Evolutionary conservation across 2,113 vertebrate genomes (phyloP), one percentile per base, ranked within the genome.

Genomic region (Polyodon spathula): DNA sequence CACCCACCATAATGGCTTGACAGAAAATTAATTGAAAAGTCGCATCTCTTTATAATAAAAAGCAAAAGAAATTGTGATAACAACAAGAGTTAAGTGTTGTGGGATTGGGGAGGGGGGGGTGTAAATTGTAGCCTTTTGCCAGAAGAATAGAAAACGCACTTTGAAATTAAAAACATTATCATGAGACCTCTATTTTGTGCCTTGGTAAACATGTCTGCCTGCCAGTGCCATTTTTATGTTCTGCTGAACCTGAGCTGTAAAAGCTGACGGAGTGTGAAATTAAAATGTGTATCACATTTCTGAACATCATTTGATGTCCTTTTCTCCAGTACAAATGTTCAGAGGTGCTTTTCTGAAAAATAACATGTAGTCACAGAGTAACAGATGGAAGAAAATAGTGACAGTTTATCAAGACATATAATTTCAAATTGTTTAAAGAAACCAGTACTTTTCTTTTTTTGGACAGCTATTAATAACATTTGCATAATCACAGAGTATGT

Each of bases 251-350:
- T 64, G 71, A 73, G 85, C 80, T 83, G 84, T 89, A 86, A 91
- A 90, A 89, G 70, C 84, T 80, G 86, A 88, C 89, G 85, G 82
- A 83, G 86, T 91, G 88, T 90, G 89, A 92, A 91, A 92, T 91
- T 89, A 88, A 90, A 90, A 89, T 86, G 85, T 88, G 86, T 88
- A 86, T 88, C 88, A 73, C 84, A 86, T 90, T 90, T 87, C 87
- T 83, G 83, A 83, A 85, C 84, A 82, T 86, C 83, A 81, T 84
- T 89, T 86, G 78, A 81, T 86, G 83, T 85, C 84, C 82, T 81
- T 53, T 81, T 75, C 81, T 80, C 65, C 62, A 80, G 67, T 66
- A 72, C 76, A 83, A 67, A 78, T 84, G 80, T 81, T 82, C 63
- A 57, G 60, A 76, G 69, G 72, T 59, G 66, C 67, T 68, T 67